Evolutionary conservation across 2,113 vertebrate genomes (phyloP).

Genomic region (Cyphomyrus discorhynchus): DNA sequence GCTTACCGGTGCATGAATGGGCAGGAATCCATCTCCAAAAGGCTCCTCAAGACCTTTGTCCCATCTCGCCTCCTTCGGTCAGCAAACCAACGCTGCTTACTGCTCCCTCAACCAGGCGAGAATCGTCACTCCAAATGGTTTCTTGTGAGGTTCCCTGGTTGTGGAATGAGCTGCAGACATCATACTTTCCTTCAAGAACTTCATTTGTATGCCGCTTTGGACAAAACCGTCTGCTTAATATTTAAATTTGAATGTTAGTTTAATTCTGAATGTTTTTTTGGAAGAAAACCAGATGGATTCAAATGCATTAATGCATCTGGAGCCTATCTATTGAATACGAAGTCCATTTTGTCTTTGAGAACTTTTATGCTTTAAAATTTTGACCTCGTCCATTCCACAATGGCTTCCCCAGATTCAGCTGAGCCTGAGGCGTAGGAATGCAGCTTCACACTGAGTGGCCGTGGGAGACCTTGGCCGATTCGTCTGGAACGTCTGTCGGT

Average conservation of each 20-base stretch:
- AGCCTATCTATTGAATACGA: not conserved
- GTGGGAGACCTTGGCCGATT: not conserved
- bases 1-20: not conserved
- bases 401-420: not conserved
- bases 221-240: not conserved
- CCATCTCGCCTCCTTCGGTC: not conserved
- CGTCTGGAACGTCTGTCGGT: not conserved
- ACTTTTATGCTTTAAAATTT: not conserved
- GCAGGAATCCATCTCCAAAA: not conserved
- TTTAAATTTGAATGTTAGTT: not conserved
- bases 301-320: not conserved
- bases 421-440: not conserved
- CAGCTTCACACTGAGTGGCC: not conserved
- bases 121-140: not conserved
- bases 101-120: not conserved
- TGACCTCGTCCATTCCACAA: not conserved
- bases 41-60: not conserved
- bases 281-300: not conserved
- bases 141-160: not conserved
- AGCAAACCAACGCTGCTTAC: not conserved
- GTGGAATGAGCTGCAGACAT: not conserved
- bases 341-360: not conserved
- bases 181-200: not conserved
- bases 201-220: not conserved
- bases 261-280: not conserved